Conservation (phyloP, 2,888 invertebrate species). For the Tolmerus cingulatus region DNA sequence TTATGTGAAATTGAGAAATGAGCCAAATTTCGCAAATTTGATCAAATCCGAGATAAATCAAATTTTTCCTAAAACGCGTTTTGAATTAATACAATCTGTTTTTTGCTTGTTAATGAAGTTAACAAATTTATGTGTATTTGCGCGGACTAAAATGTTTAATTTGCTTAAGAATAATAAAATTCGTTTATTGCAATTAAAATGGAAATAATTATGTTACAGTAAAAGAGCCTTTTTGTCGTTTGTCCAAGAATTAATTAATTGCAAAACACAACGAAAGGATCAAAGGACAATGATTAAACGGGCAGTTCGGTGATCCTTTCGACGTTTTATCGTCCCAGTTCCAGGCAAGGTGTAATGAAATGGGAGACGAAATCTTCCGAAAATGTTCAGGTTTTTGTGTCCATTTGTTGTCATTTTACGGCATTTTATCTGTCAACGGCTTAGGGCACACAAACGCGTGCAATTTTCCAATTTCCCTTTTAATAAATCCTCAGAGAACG, state of each 20-base stretch:
- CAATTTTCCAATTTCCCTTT: constrained; percentile 40
- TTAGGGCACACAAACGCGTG: constrained; percentile 17
- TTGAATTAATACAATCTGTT: too few species aligned
- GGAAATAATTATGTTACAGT: not conserved
- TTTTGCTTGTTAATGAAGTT: too few species aligned
- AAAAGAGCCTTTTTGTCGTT: not conserved
- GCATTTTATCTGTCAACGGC: constrained; percentile 36
- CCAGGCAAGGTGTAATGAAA: constrained; percentile 9
- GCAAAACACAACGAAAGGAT: not conserved
- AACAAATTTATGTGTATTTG: too few species aligned
- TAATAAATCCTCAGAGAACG: constrained; percentile 31
- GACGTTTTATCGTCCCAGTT: not conserved
- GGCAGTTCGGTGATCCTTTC: not conserved
- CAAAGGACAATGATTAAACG: not conserved
- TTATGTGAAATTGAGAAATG: too few species aligned
- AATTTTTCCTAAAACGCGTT: too few species aligned
- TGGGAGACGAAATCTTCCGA: not conserved
- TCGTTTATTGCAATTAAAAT: not conserved
- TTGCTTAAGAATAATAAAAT: too few species aligned
- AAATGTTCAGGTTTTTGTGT: not conserved
- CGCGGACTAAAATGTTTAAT: too few species aligned
- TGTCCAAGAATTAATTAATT: not conserved
- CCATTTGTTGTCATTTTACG: constrained; percentile 34
- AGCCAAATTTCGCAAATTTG: too few species aligned
- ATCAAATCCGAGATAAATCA: too few species aligned